Base-by-base conservation (phyloP, 2,113 vertebrate species). In the Austrofundulus limnaeus region DNA sequence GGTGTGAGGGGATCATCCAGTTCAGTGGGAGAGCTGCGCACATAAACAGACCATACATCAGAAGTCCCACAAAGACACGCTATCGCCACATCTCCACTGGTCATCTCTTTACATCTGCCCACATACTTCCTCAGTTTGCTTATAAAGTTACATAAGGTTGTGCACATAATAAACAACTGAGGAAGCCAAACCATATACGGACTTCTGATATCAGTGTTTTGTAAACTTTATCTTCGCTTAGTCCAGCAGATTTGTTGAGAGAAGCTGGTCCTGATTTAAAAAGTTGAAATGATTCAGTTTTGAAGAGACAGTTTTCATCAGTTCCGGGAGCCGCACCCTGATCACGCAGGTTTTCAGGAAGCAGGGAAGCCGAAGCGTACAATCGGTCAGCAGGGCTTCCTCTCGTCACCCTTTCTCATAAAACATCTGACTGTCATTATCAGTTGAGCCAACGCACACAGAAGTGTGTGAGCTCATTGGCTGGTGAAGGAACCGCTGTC, bases 31-130 rank as follows among this genome's bases (percentile, higher is more conserved):
- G 64, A 59, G 67, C 46, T 39, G 12, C 11, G 13, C 69, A 48
- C 66, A 67, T 84, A 88, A 87, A 88, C 72, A 82, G 10, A 11
- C 25, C 51, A 65, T 85, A 78, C 28, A 81, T 85, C 78, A 75
- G 38, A 25, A 71, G 56, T 24, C 60, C 55, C 47, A 56, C 53
- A 69, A 54, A 75, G 63, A 75, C 45, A 55, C 39, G 51, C 62
- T 19, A 58, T 57, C 67, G 24, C 48, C 25, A 38, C 50, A 37
- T 46, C 54, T 70, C 11, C 46, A 34, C 46, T 42, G 11, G 48
- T n/a, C 14, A 34, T 1, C 21, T 72, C 72, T 82, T 81, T 83
- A 66, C 61, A 70, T 45, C 76, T 2, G 50, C 72, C 82, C 63
- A 66, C 56, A 60, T 66, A 66, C 62, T 75, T 83, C 61, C 25